A percentile compares a stretch with the other conserved stretches of the same genome.
Evolutionary conservation across 2,113 vertebrate genomes (phyloP).

Genomic region (Xiphophorus couchianus): DNA sequence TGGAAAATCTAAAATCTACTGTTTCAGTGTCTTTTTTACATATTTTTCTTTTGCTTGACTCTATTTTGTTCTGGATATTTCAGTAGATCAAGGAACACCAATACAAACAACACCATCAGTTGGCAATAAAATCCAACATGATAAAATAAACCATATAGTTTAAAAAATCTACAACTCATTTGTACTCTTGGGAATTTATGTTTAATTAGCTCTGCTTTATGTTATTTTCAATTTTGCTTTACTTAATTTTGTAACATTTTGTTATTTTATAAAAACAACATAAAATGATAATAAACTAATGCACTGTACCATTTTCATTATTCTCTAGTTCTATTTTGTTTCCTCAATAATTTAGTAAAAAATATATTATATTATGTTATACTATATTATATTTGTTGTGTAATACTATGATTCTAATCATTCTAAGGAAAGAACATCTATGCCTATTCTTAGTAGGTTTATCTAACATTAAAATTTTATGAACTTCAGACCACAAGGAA

Average conservation of each 20-base stretch:
- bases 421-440: background rate
- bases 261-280: background rate
- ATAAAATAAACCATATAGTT: too few relatives aligned
- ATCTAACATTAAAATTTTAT: background rate
- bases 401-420: background rate
- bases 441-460: background rate
- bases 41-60: background rate
- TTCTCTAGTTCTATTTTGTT: background rate
- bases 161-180: too few relatives aligned
- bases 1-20: background rate
- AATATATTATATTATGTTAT: too few relatives aligned
- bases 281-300: too few relatives aligned
- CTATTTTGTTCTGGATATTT: background rate
- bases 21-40: background rate
- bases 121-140: too few relatives aligned
- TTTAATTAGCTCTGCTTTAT: too few relatives aligned
- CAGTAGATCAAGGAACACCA: too few relatives aligned
- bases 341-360: background rate
- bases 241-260: background rate
- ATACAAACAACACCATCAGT: too few relatives aligned
- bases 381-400: too few relatives aligned
- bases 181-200: too few relatives aligned
- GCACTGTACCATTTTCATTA: background rate
- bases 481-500: background rate
- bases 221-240: too few relatives aligned